A percentile compares a stretch with the other conserved stretches of the same genome.
These are phyloP conservation scores for Chrosomus eos DNA, from an alignment of 2,797 vertebrate species.

Conservation along the genomic window DNA sequence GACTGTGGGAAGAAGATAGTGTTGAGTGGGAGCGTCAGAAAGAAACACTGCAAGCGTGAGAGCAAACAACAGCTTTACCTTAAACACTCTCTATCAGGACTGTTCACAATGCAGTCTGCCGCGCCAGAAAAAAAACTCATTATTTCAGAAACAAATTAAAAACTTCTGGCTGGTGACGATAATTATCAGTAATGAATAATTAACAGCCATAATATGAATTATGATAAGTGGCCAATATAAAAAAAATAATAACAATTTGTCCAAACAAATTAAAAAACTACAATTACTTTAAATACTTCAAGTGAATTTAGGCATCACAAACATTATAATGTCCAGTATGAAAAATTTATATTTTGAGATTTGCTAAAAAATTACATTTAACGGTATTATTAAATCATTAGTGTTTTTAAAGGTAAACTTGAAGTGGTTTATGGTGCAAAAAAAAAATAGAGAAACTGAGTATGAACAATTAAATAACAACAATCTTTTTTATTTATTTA, in stretches of 20 bases:
- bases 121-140: conserved; percentile 53
- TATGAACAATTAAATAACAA: background rate
- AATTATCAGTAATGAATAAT: background rate
- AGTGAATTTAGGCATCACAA: background rate
- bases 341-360: background rate
- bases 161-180: background rate
- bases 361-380: background rate
- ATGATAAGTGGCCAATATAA: background rate
- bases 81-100: conserved; percentile 48
- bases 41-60: conserved; percentile 21
- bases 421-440: background rate
- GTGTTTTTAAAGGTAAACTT: background rate
- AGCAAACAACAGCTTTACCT: conserved; percentile 68
- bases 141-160: background rate
- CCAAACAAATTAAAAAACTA: background rate
- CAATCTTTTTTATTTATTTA: background rate
- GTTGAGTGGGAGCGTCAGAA: background rate
- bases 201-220: background rate
- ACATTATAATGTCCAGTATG: background rate
- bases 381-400: background rate
- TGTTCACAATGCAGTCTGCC: conserved; percentile 62
- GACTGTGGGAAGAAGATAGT: background rate
- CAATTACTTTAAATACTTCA: background rate
- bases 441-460: background rate
- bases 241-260: background rate